These are phyloP conservation scores for Acrossocheilus fasciatus DNA, from an alignment of 2,797 vertebrate species.

Conservation along the genomic window DNA sequence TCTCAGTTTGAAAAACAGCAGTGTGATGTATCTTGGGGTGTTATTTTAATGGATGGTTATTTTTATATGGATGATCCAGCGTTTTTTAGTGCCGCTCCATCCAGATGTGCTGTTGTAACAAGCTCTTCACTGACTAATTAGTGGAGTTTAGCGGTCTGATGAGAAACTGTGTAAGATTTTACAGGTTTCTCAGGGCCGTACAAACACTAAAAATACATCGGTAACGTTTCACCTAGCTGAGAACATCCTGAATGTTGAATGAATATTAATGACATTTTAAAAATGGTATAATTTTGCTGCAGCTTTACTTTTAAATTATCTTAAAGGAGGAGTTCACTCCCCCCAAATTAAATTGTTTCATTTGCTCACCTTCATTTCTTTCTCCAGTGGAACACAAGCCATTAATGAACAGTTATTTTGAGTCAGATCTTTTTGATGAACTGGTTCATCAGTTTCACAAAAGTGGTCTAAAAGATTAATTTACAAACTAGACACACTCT, in stretches of 20 bases:
- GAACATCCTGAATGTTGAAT: conserved; percentile 9
- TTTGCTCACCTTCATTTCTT: not conserved
- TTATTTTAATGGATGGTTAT: conserved; percentile 30
- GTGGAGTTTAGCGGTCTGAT: conserved; percentile 42
- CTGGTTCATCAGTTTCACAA: not conserved
- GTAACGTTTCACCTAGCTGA: conserved; percentile 31
- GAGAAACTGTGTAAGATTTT: conserved; percentile 17
- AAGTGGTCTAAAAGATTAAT: not conserved
- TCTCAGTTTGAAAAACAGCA: conserved; percentile 20
- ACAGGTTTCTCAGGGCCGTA: conserved; percentile 35
- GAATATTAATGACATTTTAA: conserved; percentile 1
- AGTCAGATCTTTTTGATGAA: not conserved
- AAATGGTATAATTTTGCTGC: conserved; percentile 30
- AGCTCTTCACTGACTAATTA: conserved; percentile 51
- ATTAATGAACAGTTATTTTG: not conserved
- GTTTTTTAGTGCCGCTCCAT: not conserved
- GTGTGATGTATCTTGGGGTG: conserved; percentile 25
- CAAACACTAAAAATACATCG: conserved; percentile 33
- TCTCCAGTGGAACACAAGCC: not conserved
- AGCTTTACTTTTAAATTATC: not conserved
- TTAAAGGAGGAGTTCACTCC: not conserved
- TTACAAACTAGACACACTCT: not conserved
- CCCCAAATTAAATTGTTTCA: too few relatives aligned
- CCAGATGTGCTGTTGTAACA: conserved; percentile 33
- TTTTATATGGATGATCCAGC: conserved; percentile 31